Evolutionary conservation across 2,113 vertebrate species (phyloP).

Genomic region (Micronycteris hirsuta): DNA sequence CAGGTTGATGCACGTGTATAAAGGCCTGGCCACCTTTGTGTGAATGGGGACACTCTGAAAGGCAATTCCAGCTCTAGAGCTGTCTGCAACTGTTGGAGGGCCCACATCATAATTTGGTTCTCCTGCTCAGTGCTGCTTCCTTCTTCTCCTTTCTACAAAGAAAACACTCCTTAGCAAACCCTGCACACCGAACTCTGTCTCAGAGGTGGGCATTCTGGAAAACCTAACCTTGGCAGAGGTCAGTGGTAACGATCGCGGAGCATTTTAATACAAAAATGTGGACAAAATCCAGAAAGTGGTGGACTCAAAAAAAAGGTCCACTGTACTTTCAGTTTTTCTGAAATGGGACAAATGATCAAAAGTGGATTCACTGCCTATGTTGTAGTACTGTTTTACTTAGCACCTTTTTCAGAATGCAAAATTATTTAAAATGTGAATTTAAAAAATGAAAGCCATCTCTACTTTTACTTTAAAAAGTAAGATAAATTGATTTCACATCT

Average conservation of each 20-base stretch:
- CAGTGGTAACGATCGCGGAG: neutral
- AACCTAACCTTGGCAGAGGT: neutral
- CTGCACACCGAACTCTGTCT: neutral
- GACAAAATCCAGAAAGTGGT: neutral
- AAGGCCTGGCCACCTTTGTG: neutral
- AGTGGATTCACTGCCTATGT: neutral
- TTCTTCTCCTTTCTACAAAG: neutral
- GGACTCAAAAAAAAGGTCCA: neutral
- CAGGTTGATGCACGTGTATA: rapidly evolving
- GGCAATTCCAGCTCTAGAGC: neutral
- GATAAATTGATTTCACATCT: neutral
- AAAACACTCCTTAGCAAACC: neutral
- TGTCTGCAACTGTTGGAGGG: neutral
- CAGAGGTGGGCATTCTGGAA: neutral
- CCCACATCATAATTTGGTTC: neutral
- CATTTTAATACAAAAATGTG: neutral
- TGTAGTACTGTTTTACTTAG: neutral
- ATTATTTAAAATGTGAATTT: neutral
- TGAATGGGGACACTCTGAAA: neutral
- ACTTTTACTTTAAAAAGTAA: neutral
- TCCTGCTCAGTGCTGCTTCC: neutral
- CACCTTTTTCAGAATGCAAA: neutral
- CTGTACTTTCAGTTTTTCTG: neutral
- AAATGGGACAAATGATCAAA: neutral
- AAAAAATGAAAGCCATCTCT: neutral